Percentiles rank a stretch among this genome's conserved stretches.
These are phyloP conservation scores for Sminthurides aquaticus DNA, from an alignment of 2,888 invertebrate genomes.

Conservation along the genomic window DNA sequence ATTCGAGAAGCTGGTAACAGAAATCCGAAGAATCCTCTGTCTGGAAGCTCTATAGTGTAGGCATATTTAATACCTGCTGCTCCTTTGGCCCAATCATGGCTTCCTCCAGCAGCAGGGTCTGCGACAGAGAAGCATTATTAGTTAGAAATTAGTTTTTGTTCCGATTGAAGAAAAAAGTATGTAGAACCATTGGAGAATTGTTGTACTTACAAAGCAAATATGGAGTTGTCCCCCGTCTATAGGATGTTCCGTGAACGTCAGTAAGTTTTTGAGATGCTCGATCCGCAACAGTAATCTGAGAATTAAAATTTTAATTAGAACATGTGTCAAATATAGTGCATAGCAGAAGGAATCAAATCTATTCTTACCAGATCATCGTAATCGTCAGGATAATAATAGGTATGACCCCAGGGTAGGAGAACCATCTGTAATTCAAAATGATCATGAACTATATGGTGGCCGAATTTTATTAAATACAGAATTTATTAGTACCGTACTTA, in stretches of 20 bases:
- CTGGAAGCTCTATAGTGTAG: conserved; percentile 37
- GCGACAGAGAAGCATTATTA: conserved; percentile 2
- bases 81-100: conserved; percentile 42
- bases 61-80: conserved; percentile 37
- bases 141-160: neutral
- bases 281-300: conserved; percentile 30
- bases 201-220: conserved; percentile 44
- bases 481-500: conserved; percentile 58
- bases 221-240: conserved; percentile 46
- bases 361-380: conserved; percentile 37
- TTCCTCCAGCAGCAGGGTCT: conserved; percentile 32
- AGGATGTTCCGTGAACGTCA: conserved; percentile 45
- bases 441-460: neutral
- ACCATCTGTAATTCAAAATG: conserved; percentile 29
- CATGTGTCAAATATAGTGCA: too few species aligned
- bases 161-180: conserved; percentile 2
- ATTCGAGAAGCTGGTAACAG: conserved; percentile 38
- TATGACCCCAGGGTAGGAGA: conserved; percentile 62
- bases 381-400: conserved; percentile 35
- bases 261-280: conserved; percentile 45
- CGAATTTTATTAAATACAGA: neutral
- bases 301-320: neutral
- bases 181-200: too few species aligned
- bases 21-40: conserved; percentile 33
- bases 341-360: too few species aligned